Percentiles rank a stretch among this genome's conserved stretches.
Conservation (phyloP, 2,888 invertebrate genomes). For the Biston betularia region DNA sequence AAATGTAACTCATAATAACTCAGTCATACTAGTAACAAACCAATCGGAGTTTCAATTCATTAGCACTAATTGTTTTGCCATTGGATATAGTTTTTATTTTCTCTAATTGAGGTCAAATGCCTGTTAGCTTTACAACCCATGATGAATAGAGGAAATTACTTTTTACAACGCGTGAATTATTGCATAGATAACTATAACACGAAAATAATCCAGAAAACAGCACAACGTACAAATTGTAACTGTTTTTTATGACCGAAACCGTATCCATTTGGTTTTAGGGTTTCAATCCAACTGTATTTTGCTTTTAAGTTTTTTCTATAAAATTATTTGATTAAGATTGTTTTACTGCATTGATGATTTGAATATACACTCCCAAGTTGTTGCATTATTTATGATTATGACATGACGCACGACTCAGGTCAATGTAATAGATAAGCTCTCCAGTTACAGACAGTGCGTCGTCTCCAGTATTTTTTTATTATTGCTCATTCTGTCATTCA, state of each 20-base stretch:
- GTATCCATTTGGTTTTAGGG: constrained; percentile 37
- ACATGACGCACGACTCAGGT: constrained; percentile 46
- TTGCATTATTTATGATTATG: constrained; percentile 45
- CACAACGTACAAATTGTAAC: constrained; percentile 45
- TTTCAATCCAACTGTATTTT: constrained; percentile 28
- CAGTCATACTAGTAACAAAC: constrained; percentile 28
- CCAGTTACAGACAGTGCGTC: constrained; percentile 62
- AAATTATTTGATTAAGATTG: constrained; percentile 29
- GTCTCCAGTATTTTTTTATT: constrained; percentile 45
- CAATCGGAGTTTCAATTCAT: constrained; percentile 67
- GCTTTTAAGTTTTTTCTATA: constrained; percentile 27
- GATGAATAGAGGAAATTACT: constrained; percentile 63
- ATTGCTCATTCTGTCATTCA: constrained; percentile 36
- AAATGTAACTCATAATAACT: constrained; percentile 23
- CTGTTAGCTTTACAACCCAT: constrained; percentile 66
- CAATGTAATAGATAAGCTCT: constrained; percentile 55
- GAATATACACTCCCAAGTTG: constrained; percentile 26
- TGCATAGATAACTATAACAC: constrained; percentile 48
- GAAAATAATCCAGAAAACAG: constrained; percentile 48
- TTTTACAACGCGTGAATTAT: constrained; percentile 57
- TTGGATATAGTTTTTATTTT: constrained; percentile 74
- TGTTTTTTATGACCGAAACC: constrained; percentile 41
- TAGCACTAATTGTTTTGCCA: constrained; percentile 78
- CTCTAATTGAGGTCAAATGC: constrained; percentile 77
- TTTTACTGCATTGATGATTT: constrained; percentile 28